phyloP scores from a whole-genome alignment of 2,888 invertebrate genomes.

The Yponomeuta plumbellus region DNA sequence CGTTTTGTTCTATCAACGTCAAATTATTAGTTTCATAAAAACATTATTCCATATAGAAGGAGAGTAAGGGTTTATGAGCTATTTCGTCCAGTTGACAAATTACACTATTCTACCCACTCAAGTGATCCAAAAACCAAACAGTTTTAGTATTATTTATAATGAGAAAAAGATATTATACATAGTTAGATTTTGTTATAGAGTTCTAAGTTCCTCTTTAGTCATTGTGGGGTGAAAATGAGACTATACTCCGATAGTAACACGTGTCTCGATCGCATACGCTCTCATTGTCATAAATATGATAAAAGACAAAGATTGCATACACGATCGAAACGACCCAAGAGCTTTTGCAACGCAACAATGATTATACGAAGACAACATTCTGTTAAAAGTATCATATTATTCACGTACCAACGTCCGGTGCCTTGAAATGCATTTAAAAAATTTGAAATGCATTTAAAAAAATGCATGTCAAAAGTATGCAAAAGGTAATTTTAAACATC shows the following conservation, averaged over 20 bases:
- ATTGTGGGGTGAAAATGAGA: neutral
- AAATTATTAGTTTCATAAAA: conserved; percentile 5
- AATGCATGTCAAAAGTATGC: too few relatives aligned
- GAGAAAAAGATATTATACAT: neutral
- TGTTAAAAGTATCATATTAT: too few relatives aligned
- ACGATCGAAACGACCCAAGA: too few relatives aligned
- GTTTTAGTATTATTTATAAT: neutral
- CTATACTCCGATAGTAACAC: neutral
- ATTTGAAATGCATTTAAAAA: too few relatives aligned
- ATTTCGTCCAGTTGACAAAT: neutral
- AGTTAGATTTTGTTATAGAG: neutral
- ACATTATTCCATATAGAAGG: neutral
- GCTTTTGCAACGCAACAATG: too few relatives aligned
- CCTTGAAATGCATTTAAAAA: too few relatives aligned
- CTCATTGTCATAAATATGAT: too few relatives aligned
- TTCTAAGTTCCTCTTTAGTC: neutral
- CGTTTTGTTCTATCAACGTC: neutral
- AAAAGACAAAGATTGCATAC: too few relatives aligned
- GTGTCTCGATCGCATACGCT: too few relatives aligned
- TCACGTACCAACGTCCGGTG: too few relatives aligned
- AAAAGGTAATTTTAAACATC: too few relatives aligned
- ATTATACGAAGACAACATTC: too few relatives aligned
- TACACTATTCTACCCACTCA: conserved; percentile 1
- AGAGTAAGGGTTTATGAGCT: neutral
- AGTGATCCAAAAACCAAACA: conserved; percentile 2